These are phyloP conservation scores for Nomada goodeniana DNA, from an alignment of 2,888 invertebrate species.

Conservation along the genomic window DNA sequence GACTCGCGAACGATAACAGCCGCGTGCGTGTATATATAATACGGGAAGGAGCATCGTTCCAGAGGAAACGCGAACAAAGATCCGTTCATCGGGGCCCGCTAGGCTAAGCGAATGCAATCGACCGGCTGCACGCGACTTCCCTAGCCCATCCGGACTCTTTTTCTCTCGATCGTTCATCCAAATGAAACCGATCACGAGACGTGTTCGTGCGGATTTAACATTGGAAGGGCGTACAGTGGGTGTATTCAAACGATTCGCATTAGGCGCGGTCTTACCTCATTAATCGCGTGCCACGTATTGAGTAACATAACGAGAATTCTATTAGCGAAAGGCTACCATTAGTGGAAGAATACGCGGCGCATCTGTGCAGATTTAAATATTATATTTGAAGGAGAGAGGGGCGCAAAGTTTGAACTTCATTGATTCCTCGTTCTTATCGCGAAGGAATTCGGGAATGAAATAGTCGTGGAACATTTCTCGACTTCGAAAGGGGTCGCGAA, in stretches of 20 bases:
- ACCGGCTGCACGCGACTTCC: slow-evolving; percentile 37
- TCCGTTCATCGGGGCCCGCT: slow-evolving; percentile 42
- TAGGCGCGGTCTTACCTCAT: slow-evolving; percentile 5
- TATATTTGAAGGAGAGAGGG: not conserved
- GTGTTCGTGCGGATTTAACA: not conserved
- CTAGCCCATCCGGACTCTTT: not conserved
- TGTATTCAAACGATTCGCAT: slow-evolving; percentile 55
- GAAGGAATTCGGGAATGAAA: not conserved
- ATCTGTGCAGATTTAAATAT: not conserved
- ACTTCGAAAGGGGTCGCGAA: not conserved
- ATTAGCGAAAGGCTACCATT: too few species aligned
- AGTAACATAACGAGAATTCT: slow-evolving; percentile 51
- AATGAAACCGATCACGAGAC: slow-evolving; percentile 31
- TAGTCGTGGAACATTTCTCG: not conserved
- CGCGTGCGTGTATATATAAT: slow-evolving; percentile 19
- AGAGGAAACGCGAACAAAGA: slow-evolving; percentile 41
- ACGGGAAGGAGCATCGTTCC: slow-evolving; percentile 12
- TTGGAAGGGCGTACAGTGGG: slow-evolving; percentile 53
- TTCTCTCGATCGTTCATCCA: slow-evolving; percentile 19
- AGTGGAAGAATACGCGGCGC: too few species aligned
- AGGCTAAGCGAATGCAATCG: slow-evolving; percentile 39
- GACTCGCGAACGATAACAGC: slow-evolving; percentile 24
- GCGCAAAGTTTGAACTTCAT: too few species aligned
- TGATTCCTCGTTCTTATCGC: too few species aligned
- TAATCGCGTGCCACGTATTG: slow-evolving; percentile 56